Evolutionary conservation across 2,888 invertebrate species (phyloP).

Genomic region (Brachyptera risi): DNA sequence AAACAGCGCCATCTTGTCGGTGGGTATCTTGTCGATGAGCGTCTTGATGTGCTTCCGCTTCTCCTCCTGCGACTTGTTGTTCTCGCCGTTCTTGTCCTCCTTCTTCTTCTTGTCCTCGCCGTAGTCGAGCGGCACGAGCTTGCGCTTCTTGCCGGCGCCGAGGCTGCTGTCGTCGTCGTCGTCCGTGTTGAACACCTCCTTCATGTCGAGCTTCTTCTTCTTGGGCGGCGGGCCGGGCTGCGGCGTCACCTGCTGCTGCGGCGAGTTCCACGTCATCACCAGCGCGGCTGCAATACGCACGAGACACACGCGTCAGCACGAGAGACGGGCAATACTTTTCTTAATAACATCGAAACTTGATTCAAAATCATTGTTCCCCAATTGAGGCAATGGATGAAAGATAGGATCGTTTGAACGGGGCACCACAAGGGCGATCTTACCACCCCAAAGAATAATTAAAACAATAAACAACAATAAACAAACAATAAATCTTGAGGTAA

Average conservation of each 20-base stretch:
- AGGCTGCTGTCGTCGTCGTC: constrained; percentile 61
- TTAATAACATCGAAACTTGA: too few species aligned
- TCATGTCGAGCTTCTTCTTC: constrained; percentile 74
- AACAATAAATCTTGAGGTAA: too few species aligned
- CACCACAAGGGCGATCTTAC: too few species aligned
- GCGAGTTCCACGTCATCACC: constrained; percentile 25
- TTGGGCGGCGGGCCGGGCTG: constrained; percentile 27
- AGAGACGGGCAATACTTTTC: too few species aligned
- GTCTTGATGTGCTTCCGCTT: constrained; percentile 95
- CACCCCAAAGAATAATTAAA: too few species aligned
- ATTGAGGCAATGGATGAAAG: too few species aligned
- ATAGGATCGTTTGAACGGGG: too few species aligned
- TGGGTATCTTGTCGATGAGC: constrained; percentile 97
- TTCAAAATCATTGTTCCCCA: too few species aligned
- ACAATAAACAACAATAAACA: too few species aligned
- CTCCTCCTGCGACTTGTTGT: constrained; percentile 76
- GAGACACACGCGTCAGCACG: too few species aligned
- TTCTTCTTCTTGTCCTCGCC: constrained; percentile 56
- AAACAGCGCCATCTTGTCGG: constrained; percentile 94
- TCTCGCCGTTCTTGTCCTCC: constrained; percentile 45
- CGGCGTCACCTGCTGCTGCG: constrained; percentile 12
- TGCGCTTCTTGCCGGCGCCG: constrained; percentile 62
- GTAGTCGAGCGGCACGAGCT: constrained; percentile 70
- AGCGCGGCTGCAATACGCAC: background rate
- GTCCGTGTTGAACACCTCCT: constrained; percentile 82